Conservation (phyloP, 2,797 vertebrate species). For the Sciurus carolinensis region DNA sequence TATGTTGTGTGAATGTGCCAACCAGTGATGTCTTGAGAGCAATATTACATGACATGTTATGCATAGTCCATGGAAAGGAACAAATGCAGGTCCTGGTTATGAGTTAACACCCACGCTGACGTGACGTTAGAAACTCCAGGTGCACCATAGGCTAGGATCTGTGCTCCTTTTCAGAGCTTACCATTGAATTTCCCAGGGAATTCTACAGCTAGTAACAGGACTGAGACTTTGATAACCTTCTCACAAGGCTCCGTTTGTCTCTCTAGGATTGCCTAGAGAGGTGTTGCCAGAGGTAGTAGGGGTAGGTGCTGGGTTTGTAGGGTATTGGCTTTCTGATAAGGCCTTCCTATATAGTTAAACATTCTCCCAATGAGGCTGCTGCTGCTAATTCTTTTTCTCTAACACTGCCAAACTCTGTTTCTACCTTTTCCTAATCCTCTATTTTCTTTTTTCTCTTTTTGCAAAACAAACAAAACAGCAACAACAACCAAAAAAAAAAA, state of each 20-base stretch:
- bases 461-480: background rate
- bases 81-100: background rate
- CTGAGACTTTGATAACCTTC: background rate
- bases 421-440: background rate
- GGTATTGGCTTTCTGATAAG: background rate
- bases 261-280: background rate
- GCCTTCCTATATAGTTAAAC: background rate
- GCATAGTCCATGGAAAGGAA: background rate
- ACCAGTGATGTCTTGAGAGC: background rate
- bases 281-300: background rate
- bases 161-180: background rate
- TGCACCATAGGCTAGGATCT: background rate
- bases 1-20: background rate
- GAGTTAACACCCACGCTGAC: background rate
- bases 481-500: background rate
- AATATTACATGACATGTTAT: background rate
- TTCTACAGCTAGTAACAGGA: background rate
- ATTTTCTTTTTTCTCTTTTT: background rate
- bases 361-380: background rate
- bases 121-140: background rate
- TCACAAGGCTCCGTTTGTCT: background rate
- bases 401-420: background rate
- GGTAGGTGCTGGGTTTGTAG: background rate
- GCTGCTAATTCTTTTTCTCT: background rate
- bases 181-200: background rate